These are phyloP conservation scores for Crenuchus spilurus DNA, from an alignment of 2,797 vertebrate genomes.

Conservation along the genomic window DNA sequence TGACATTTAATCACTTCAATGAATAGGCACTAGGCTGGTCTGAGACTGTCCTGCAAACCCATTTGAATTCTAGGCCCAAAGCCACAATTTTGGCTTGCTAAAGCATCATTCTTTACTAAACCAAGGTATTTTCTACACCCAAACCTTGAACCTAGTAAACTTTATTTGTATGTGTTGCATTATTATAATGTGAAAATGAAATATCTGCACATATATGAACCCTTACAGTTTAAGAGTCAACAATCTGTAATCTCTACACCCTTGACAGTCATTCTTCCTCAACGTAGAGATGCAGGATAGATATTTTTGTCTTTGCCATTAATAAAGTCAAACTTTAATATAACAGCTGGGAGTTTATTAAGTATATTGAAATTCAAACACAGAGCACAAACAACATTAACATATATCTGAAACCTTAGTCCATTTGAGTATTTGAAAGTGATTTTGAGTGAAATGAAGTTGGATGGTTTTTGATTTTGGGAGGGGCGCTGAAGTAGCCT, in stretches of 20 bases:
- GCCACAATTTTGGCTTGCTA: no score
- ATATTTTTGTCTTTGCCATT: neutral
- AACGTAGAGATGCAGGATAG: neutral
- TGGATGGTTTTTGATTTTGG: constrained; percentile 1
- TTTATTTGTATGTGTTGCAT: no score
- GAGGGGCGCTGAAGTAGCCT: constrained; percentile 24
- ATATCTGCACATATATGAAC: no score
- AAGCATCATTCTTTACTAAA: no score
- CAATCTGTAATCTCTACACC: neutral
- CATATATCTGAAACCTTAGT: neutral
- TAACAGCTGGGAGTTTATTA: neutral
- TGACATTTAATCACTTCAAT: no score
- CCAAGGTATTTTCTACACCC: no score
- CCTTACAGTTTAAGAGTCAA: no score
- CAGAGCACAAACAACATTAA: neutral
- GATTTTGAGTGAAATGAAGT: constrained; percentile 5
- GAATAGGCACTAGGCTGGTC: no score
- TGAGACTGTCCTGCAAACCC: no score
- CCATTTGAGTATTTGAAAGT: constrained; percentile 20
- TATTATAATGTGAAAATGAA: no score
- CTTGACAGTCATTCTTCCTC: neutral
- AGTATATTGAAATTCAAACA: neutral
- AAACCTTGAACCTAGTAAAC: no score
- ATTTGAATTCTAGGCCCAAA: no score
- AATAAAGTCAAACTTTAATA: neutral